Percentiles rank a stretch among this genome's conserved stretches.
These are phyloP conservation scores for Beris morrisii DNA, from an alignment of 2,888 invertebrate species.

Conservation along the genomic window DNA sequence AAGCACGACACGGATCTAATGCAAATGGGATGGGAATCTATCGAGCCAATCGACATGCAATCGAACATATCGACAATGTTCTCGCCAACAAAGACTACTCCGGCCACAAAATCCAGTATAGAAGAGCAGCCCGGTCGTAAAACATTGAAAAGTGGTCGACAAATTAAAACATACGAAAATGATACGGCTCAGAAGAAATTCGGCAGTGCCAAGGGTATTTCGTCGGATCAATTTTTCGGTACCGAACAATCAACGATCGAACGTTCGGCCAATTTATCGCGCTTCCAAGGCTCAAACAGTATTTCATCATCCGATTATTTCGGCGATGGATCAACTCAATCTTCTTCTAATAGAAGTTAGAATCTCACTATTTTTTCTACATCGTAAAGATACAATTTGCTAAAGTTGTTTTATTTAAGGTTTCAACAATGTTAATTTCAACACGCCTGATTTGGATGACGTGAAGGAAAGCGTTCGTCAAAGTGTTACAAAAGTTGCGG, in stretches of 20 bases:
- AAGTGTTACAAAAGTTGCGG: conserved; percentile 96
- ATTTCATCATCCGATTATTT: conserved; percentile 98
- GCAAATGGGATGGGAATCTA: conserved; percentile 53
- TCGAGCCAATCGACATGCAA: conserved; percentile 53
- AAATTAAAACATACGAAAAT: conserved; percentile 52
- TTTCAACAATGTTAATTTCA: conserved; percentile 53
- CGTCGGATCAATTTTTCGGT: conserved; percentile 95
- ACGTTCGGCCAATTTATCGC: conserved; percentile 62
- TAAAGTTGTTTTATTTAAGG: conserved; percentile 41
- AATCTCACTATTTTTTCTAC: not conserved
- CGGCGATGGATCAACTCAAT: conserved; percentile 60
- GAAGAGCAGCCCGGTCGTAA: conserved; percentile 43
- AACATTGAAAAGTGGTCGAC: conserved; percentile 28
- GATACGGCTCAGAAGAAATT: conserved; percentile 93
- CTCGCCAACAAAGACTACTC: conserved; percentile 34
- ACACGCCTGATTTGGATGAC: conserved; percentile 86
- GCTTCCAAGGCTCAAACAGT: conserved; percentile 92
- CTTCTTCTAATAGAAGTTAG: conserved; percentile 46
- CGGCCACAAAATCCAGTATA: conserved; percentile 31
- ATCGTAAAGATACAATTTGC: not conserved
- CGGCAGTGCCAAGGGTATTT: conserved; percentile 95
- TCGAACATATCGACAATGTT: conserved; percentile 55
- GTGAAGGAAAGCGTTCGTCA: conserved; percentile 96
- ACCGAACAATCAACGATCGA: conserved; percentile 65
- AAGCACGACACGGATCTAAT: conserved; percentile 52